These are phyloP conservation scores for Molorchus minor DNA, from an alignment of 2,888 invertebrate genomes.

Conservation along the genomic window DNA sequence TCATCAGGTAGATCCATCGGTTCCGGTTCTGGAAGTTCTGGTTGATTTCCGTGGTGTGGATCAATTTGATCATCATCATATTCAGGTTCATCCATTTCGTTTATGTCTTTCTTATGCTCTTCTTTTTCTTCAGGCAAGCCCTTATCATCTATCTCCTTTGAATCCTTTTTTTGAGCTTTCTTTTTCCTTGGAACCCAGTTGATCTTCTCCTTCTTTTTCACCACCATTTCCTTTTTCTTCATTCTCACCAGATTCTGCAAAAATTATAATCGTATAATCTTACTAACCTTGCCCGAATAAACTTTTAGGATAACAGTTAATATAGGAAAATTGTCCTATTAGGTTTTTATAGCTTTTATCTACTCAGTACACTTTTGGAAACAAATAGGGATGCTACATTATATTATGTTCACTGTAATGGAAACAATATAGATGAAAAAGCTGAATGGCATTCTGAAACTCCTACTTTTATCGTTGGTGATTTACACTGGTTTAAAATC, in stretches of 20 bases:
- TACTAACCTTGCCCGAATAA: too few relatives aligned
- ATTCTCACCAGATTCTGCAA: conserved; percentile 41
- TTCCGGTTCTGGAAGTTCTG: conserved; percentile 83
- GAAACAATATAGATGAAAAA: too few relatives aligned
- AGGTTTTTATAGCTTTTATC: too few relatives aligned
- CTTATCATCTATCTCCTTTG: conserved; percentile 63
- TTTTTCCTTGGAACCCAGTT: conserved; percentile 80
- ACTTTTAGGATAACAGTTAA: too few relatives aligned
- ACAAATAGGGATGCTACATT: too few relatives aligned
- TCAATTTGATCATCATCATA: conserved; percentile 83
- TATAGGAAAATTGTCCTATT: too few relatives aligned
- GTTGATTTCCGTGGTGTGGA: conserved; percentile 83
- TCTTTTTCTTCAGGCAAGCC: conserved; percentile 68
- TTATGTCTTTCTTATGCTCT: conserved; percentile 72
- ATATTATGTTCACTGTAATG: too few relatives aligned
- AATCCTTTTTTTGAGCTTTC: conserved; percentile 58
- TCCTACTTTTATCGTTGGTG: too few relatives aligned
- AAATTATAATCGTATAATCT: too few relatives aligned
- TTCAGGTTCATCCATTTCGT: conserved; percentile 84
- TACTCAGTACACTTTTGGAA: too few relatives aligned
- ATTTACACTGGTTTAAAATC: too few relatives aligned
- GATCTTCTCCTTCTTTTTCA: conserved; percentile 73
- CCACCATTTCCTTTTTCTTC: conserved; percentile 66
- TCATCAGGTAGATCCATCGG: conserved; percentile 89
- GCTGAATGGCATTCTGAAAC: too few relatives aligned